Percentiles rank a stretch among this genome's conserved stretches.
Conservation (phyloP, 2,797 vertebrate genomes). For the Salmo trutta region DNA sequence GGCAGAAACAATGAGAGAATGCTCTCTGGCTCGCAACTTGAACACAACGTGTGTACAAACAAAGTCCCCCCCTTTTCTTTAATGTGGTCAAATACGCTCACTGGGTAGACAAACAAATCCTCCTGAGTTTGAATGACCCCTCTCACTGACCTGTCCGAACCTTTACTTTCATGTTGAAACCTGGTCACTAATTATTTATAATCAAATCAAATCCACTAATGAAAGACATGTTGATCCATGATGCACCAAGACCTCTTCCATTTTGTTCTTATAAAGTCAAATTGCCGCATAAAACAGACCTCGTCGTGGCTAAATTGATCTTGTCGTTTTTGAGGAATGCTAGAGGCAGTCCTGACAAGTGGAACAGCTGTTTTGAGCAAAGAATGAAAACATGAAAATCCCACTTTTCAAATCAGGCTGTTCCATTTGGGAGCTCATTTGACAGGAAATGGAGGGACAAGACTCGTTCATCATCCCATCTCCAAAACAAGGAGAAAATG, state of each 20-base stretch:
- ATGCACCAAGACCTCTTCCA: neutral
- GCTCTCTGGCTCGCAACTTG: no score
- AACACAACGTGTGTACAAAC: no score
- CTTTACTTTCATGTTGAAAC: no score
- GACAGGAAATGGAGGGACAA: neutral
- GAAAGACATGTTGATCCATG: no score
- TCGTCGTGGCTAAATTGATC: no score
- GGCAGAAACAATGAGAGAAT: no score
- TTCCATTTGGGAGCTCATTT: neutral
- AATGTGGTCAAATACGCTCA: no score
- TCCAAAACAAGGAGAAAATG: conserved; percentile 1
- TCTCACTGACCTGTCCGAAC: neutral
- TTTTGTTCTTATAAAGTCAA: neutral
- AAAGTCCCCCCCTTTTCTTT: no score
- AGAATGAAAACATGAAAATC: neutral
- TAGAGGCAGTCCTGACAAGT: neutral
- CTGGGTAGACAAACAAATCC: no score
- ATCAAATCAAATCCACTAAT: no score
- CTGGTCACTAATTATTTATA: no score
- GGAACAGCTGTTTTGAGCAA: neutral
- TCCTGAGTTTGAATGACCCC: neutral
- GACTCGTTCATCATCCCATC: neutral
- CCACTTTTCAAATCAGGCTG: neutral
- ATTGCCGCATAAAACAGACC: neutral
- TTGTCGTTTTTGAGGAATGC: neutral